Base-by-base conservation (phyloP, 2,113 vertebrate species). In the Arenaria interpres region DNA sequence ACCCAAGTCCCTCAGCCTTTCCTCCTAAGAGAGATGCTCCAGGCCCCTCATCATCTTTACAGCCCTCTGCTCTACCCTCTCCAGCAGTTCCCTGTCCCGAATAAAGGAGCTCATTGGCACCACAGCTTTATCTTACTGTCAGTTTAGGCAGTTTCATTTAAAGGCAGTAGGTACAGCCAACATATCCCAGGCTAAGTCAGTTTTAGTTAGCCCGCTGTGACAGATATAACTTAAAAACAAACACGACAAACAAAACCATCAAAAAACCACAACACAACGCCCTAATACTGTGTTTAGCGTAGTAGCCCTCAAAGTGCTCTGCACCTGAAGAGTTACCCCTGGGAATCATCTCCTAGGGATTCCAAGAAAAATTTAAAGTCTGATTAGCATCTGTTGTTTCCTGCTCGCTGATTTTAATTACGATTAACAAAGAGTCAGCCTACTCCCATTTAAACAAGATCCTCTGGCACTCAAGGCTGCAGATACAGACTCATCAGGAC, bases 371-470 rank as follows among this genome's bases (percentile, higher is more conserved):
- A 64, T 35, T 59, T 41, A 25, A 79, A 28, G 50, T 46, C 82
- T 22, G 85, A 93, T 94, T 85, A 92, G 59, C 79, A 74, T 93
- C 95, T 86, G 68, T 81, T 83, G 57, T 88, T 93, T 94, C 82
- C 94, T 83, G 72, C 85, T 57, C 27, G 85, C 88, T 41, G 85
- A 71, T 80, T 88, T 88, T 86, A 92, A 92, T 94, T 88, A 69
- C 0, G 1, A 66, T 66, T 48, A 90, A 64, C 75, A n/a, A 60
- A 59, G 78, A 76, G 35, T 20, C 85, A n/a, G 78, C 57, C 79
- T 63, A 4, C 54, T 81, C 54, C 67, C 25, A 57, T 90, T 80
- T 37, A 87, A 91, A 82, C 91, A 87, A 54, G 85, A 63, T 88
- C 77, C 92, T 88, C 77, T 89, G 76, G 95, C 74, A 12, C 78